Percentiles rank a stretch among this genome's conserved stretches.
Conservation (phyloP, 2,113 vertebrate species). For the Nyctibius bracteatus region DNA sequence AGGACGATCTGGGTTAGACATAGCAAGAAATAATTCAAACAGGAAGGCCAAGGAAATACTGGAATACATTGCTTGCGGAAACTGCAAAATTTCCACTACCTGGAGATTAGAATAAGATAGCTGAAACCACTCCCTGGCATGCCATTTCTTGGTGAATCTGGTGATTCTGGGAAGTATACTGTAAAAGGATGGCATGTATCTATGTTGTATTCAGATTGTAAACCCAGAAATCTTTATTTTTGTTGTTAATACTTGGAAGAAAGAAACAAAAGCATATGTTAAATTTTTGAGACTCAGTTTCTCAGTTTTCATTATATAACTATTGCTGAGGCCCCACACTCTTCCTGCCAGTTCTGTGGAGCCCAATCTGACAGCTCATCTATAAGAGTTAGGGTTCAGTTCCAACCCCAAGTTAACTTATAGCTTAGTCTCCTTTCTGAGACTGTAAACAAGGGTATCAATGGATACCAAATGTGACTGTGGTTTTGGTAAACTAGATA, state of each 20-base stretch:
- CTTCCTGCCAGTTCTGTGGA: background rate
- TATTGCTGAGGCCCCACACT: background rate
- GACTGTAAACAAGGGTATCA: slow-evolving; percentile 14
- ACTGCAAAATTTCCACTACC: background rate
- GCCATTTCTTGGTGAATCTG: background rate
- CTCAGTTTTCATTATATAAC: slow-evolving; percentile 1
- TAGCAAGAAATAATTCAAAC: background rate
- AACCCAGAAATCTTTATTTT: background rate
- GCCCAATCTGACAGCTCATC: background rate
- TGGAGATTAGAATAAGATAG: background rate
- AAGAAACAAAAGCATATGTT: background rate
- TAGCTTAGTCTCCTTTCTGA: background rate
- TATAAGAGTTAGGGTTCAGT: background rate
- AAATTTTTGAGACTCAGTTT: background rate
- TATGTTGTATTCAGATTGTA: background rate
- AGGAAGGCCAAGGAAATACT: background rate
- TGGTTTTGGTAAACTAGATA: slow-evolving; percentile 18
- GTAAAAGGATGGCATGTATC: background rate
- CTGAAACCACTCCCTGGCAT: background rate
- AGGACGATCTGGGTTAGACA: background rate
- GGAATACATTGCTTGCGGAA: background rate
- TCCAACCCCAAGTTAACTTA: slow-evolving; percentile 4
- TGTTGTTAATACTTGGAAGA: background rate
- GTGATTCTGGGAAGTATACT: background rate
- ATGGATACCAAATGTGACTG: slow-evolving; percentile 45